phyloP scores from a whole-genome alignment of 1,140 invertebrate species.

The Dinothrombium tinctorium region DNA sequence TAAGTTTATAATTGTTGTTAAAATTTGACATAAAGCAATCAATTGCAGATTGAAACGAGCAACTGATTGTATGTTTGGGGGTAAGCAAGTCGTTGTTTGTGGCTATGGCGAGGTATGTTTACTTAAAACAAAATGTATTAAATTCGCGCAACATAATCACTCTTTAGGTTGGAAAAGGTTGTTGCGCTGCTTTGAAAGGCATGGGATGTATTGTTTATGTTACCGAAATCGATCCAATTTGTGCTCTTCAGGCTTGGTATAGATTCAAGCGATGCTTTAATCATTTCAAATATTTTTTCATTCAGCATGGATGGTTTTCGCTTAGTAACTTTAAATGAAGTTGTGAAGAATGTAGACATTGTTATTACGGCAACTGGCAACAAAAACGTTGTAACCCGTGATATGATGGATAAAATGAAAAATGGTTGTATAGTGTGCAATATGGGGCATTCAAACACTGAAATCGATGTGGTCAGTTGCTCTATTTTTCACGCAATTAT shows the following conservation, averaged over 20 bases:
- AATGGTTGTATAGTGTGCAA: slow-evolving; percentile 89
- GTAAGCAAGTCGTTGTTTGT: slow-evolving; percentile 85
- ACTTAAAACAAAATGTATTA: not conserved
- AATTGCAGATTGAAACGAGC: slow-evolving; percentile 58
- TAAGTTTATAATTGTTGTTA: slow-evolving; percentile 25
- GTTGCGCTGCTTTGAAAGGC: slow-evolving; percentile 78
- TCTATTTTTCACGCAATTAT: not conserved
- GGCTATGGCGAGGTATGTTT: slow-evolving; percentile 60
- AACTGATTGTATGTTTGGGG: slow-evolving; percentile 94
- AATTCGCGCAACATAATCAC: not conserved
- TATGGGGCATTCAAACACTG: slow-evolving; percentile 95
- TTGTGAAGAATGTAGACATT: slow-evolving; percentile 77
- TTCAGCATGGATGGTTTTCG: slow-evolving; percentile 85
- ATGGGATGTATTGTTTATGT: slow-evolving; percentile 81
- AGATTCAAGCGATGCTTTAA: slow-evolving; percentile 11
- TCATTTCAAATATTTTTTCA: not conserved
- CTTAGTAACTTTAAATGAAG: slow-evolving; percentile 75
- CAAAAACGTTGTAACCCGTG: slow-evolving; percentile 80
- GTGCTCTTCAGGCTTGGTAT: slow-evolving; percentile 81
- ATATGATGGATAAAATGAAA: slow-evolving; percentile 92
- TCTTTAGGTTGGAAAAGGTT: slow-evolving; percentile 73
- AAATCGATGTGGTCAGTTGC: slow-evolving; percentile 75
- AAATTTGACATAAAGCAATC: not conserved
- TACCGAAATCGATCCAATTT: slow-evolving; percentile 95
- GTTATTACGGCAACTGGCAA: slow-evolving; percentile 79